These are phyloP conservation scores for Drosophila falleni DNA, from an alignment of 2,888 invertebrate species.

Conservation along the genomic window DNA sequence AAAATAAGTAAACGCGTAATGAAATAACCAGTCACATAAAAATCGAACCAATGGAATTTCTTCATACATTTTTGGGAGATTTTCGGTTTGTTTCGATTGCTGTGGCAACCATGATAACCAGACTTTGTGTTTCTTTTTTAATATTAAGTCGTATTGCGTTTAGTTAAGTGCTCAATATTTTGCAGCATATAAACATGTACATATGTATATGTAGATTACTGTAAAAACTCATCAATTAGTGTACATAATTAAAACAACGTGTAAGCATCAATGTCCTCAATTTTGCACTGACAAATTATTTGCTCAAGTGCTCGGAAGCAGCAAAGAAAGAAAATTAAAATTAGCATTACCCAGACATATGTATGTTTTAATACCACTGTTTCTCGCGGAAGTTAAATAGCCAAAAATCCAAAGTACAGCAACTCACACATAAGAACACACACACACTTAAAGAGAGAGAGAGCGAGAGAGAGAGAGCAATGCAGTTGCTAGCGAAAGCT, in stretches of 20 bases:
- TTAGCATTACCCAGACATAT: conserved; percentile 21
- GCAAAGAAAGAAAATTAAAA: conserved; percentile 15
- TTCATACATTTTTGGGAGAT: too few species aligned
- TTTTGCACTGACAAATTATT: conserved; percentile 4
- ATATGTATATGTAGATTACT: conserved; percentile 4
- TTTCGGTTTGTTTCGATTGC: too few species aligned
- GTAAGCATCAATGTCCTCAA: neutral
- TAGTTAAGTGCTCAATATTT: neutral
- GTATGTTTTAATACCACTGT: conserved; percentile 18
- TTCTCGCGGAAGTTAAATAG: conserved; percentile 8
- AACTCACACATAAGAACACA: neutral
- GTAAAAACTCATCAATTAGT: conserved; percentile 7
- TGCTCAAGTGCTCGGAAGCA: neutral
- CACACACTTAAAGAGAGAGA: neutral
- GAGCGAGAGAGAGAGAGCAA: neutral
- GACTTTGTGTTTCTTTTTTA: neutral
- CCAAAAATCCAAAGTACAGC: conserved; percentile 21
- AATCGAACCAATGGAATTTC: neutral
- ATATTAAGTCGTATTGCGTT: conserved; percentile 2
- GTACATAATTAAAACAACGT: neutral
- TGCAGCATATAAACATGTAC: neutral
- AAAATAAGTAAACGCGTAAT: neutral
- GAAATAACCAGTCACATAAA: neutral
- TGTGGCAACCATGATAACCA: neutral
- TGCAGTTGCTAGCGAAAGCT: conserved; percentile 50